Evolutionary conservation across 2,113 vertebrate genomes (phyloP), one percentile per base, ranked within the genome.

Genomic region (Oncorhynchus clarkii): DNA sequence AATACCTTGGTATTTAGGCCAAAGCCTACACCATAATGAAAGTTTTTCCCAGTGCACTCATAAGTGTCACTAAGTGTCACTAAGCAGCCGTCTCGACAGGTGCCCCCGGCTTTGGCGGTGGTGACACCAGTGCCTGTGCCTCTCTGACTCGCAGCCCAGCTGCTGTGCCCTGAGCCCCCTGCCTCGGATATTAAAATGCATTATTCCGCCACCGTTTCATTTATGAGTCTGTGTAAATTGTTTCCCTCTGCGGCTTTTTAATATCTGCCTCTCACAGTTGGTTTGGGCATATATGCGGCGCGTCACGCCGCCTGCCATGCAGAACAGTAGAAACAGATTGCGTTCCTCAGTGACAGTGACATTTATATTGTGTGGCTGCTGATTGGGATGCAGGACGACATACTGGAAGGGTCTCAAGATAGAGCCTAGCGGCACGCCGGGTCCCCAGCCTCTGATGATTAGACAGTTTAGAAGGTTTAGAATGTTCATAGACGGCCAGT

Each of bases 281-380:
- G 78, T 87, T 27, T 68, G 51, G 74, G 75, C 85, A 74, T 82
- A 81, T 64, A 75, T 69, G 60, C 65, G 12, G 39, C 6, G 67
- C 75, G 69, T 74, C 81, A 48, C 62, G 60, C 70, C 24, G 64
- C 75, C 77, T 26, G 80, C 75, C 54, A 24, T 2, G 67, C 71
- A 48, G 79, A 81, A 74, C 60, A 27, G 77, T 78, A 66, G 79
- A 67, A 87, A 69, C 85, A 87, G 75, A 83, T 84, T 87, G 82
- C 62, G 29, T 84, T 82, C 72, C 82, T 84, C 73, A 0, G 78
- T 74, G 75, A 67, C 64, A 20, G 60, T 86, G 86, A 88, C 85
- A 83, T 88, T 91, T 88, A 80, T 72, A 73, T 81, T 78, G 76
- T 70, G 72, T 78, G 77, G 57, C 22, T 66, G 31, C 51, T 12